Evolutionary conservation across 2,888 invertebrate species (phyloP).

Genomic region (Eristalinus aeneus): DNA sequence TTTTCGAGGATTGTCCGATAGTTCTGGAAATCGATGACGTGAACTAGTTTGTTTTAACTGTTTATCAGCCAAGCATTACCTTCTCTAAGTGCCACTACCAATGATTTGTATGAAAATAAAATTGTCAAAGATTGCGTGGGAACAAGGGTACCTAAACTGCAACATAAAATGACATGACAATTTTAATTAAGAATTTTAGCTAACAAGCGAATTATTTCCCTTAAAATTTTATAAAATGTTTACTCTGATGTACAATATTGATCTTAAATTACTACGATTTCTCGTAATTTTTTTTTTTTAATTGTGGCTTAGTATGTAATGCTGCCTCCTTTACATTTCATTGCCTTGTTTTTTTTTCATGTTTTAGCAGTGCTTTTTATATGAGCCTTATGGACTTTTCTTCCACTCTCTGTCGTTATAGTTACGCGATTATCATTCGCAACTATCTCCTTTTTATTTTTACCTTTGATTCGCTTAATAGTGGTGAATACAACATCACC

Average conservation of each 20-base stretch:
- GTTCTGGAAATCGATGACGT: too few relatives aligned
- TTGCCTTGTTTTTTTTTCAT: too few relatives aligned
- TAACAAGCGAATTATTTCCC: not conserved
- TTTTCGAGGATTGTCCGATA: conserved; percentile 4
- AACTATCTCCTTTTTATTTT: not conserved
- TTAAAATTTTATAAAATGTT: not conserved
- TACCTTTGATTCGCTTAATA: not conserved
- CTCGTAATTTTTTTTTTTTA: too few relatives aligned
- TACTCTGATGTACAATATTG: not conserved
- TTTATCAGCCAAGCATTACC: too few relatives aligned
- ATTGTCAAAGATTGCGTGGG: not conserved
- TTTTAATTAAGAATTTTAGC: not conserved
- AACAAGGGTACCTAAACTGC: conserved; percentile 3
- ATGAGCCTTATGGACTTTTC: not conserved
- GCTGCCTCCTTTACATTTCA: too few relatives aligned
- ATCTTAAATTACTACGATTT: not conserved
- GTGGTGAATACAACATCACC: not conserved
- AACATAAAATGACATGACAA: conserved; percentile 1
- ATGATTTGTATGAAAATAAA: conserved; percentile 11
- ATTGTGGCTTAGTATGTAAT: too few relatives aligned
- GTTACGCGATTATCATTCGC: not conserved
- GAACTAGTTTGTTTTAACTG: too few relatives aligned
- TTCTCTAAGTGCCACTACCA: not conserved
- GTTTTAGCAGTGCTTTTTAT: not conserved
- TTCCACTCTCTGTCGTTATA: not conserved